These are phyloP conservation scores for Panopea generosa DNA, from an alignment of 2,888 invertebrate species.

Conservation along the genomic window DNA sequence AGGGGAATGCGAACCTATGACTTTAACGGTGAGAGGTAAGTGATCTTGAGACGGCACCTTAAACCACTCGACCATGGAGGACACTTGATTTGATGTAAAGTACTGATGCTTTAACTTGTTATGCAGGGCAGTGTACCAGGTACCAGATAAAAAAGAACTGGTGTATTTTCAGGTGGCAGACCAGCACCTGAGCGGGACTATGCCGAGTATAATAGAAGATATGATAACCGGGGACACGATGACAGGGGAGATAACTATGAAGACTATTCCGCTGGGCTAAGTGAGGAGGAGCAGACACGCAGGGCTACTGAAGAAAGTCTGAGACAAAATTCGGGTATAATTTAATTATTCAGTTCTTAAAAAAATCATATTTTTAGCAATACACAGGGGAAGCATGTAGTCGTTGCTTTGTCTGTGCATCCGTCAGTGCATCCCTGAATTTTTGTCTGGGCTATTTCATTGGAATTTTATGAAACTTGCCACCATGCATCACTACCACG, in stretches of 20 bases:
- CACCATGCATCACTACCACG: too few species aligned
- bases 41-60: too few species aligned
- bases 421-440: too few species aligned
- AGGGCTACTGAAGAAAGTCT: constrained; percentile 78
- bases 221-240: background rate
- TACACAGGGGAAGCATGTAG: background rate
- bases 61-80: too few species aligned
- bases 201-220: background rate
- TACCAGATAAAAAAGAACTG: too few species aligned
- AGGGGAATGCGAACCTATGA: too few species aligned
- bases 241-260: constrained; percentile 33
- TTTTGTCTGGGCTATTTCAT: too few species aligned
- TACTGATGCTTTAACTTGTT: too few species aligned
- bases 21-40: too few species aligned
- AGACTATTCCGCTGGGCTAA: constrained; percentile 80
- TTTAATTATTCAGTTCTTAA: background rate
- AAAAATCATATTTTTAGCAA: background rate
- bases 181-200: background rate
- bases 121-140: too few species aligned
- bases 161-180: constrained; percentile 4
- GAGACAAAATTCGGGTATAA: constrained; percentile 27
- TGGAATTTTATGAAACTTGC: too few species aligned
- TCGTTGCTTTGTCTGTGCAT: background rate
- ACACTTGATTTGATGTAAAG: too few species aligned
- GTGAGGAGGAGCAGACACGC: constrained; percentile 82